Evolutionary conservation across 2,888 invertebrate genomes (phyloP).

Genomic region (Tenthredo distinguenda): DNA sequence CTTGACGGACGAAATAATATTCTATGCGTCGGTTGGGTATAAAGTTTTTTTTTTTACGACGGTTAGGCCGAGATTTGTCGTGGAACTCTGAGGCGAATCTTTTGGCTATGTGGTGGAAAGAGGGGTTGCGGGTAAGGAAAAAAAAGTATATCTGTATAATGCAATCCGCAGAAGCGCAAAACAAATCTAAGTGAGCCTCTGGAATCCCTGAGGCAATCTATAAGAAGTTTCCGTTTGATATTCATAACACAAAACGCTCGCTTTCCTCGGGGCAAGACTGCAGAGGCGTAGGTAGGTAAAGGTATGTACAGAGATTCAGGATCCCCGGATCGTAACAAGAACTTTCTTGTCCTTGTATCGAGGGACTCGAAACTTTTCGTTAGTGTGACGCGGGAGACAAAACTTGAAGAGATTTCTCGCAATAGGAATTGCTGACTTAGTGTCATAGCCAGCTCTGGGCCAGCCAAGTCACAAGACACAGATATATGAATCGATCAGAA

Average conservation of each 20-base stretch:
- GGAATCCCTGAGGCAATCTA: conserved; percentile 52
- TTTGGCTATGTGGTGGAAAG: neutral
- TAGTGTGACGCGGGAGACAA: conserved; percentile 34
- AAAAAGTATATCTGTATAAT: conserved; percentile 49
- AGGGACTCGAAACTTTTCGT: conserved; percentile 39
- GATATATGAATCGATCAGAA: neutral
- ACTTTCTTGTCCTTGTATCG: conserved; percentile 43
- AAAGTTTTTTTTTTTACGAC: neutral
- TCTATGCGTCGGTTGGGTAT: neutral
- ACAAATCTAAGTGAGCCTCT: conserved; percentile 51
- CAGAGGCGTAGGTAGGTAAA: neutral
- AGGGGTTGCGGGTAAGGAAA: neutral
- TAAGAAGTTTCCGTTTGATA: conserved; percentile 54
- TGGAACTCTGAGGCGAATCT: neutral
- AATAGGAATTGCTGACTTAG: conserved; percentile 22
- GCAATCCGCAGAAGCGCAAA: conserved; percentile 47
- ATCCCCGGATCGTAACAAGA: conserved; percentile 36
- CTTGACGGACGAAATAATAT: conserved; percentile 7
- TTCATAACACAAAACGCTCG: conserved; percentile 54
- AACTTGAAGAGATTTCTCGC: conserved; percentile 44
- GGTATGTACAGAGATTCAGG: conserved; percentile 22
- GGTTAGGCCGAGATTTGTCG: conserved; percentile 22
- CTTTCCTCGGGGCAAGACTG: conserved; percentile 45
- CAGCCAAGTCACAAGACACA: neutral
- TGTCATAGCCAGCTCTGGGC: conserved; percentile 1